Evolutionary conservation across 2,113 vertebrate genomes (phyloP).

Genomic region (Xenopus laevis): DNA sequence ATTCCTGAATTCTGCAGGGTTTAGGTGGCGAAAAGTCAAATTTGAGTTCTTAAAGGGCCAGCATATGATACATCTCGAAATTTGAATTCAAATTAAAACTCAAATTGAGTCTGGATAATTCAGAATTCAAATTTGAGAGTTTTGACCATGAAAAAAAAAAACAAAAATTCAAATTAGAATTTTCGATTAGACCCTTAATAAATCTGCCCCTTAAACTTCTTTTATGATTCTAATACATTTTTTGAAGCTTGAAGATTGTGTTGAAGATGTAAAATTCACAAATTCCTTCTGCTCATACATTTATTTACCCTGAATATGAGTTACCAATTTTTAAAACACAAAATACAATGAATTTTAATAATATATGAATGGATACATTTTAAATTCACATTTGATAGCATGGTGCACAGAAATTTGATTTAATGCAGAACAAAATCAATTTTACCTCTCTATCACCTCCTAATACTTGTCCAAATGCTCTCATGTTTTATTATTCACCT

Average conservation of each 20-base stretch:
- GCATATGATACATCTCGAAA: too few relatives aligned
- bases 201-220: slow-evolving; percentile 64
- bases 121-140: too few relatives aligned
- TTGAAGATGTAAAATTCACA: slow-evolving; percentile 67
- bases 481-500: slow-evolving; percentile 64
- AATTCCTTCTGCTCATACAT: slow-evolving; percentile 64
- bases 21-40: too few relatives aligned
- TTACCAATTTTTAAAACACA: slow-evolving; percentile 57
- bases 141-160: too few relatives aligned
- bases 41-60: too few relatives aligned
- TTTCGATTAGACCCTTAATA: slow-evolving; percentile 54
- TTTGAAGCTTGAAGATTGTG: slow-evolving; percentile 70
- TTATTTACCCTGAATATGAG: slow-evolving; percentile 65
- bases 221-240: slow-evolving; percentile 72
- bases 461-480: slow-evolving; percentile 61
- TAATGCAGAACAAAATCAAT: slow-evolving; percentile 66
- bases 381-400: slow-evolving; percentile 60
- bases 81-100: too few relatives aligned
- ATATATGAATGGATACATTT: slow-evolving; percentile 66
- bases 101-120: too few relatives aligned
- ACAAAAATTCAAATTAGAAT: too few relatives aligned
- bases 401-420: slow-evolving; percentile 67
- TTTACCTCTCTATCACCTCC: slow-evolving; percentile 68
- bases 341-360: slow-evolving; percentile 64
- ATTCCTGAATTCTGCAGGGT: too few relatives aligned